Evolutionary conservation across 2,797 vertebrate genomes (phyloP), one percentile per base, ranked within the genome.

Genomic region (Anguilla pacifica): DNA sequence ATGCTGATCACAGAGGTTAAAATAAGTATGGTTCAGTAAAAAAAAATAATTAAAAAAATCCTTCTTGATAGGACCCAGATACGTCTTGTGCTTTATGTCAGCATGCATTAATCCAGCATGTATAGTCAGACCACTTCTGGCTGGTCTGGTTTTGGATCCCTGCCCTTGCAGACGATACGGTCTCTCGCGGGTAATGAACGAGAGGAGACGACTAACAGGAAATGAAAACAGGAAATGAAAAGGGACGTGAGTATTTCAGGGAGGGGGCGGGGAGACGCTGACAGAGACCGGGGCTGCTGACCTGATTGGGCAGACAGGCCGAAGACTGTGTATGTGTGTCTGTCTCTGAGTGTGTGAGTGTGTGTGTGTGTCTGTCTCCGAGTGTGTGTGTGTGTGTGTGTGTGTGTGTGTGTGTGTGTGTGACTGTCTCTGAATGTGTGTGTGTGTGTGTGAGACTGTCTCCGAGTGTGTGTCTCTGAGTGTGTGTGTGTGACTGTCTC

Each of bases 291-390:
- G 86, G 90, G 86, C 88, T 87, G 86, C 88, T 79, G 92, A 94
- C 90, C 91, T 90, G 90, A 91, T 92, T 88, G 81, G 94, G 94
- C 55, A 51, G 81, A 95, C 94, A 95, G 93, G 93, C 84, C 89
- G 70, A 89, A 28, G 90, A 92, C 91, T 92, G 94, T 93, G 35
- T 35, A 1, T 35, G 35, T 35, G 35, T 31, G 31, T 31, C 31
- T 31, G 31, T 31, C 31, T 31, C 31, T 31, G 31, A 31, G 31
- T 31, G 31, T 31, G 31, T 31, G 31, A 0, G 31, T 31, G 31
- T 35, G 35, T 35, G 35, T 35, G 35, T 35, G 35, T 35, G 35
- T 35, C 35, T 31, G 31, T 31, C 31, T 31, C 31, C 1, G 31
- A 31, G 31, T 31, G 31, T 31, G 31, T 35, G 35, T 35, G 35